phyloP scores from a whole-genome alignment of 2,797 vertebrate species.

The Megalops cyprinoides region DNA sequence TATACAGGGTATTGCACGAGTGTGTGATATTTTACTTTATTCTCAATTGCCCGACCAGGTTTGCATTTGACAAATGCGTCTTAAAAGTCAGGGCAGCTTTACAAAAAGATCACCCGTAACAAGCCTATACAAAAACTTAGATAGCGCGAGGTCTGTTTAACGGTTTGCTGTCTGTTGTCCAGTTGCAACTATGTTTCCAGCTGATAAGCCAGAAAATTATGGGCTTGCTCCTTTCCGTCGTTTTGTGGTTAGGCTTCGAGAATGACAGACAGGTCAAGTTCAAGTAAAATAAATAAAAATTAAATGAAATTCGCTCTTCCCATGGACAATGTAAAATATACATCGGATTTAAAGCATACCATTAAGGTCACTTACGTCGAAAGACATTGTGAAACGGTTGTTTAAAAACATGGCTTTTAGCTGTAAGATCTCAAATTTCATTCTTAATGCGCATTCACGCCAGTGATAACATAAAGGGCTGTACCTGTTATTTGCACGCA shows the following conservation, averaged over 20 bases:
- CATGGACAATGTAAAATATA: neutral
- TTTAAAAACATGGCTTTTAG: neutral
- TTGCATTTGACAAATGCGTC: neutral
- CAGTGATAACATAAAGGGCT: no score
- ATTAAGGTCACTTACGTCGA: neutral
- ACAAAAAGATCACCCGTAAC: neutral
- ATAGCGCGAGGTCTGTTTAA: conserved; percentile 21
- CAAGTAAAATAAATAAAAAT: neutral
- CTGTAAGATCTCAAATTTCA: neutral
- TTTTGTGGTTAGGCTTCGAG: neutral
- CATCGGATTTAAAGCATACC: neutral
- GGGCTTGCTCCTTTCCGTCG: conserved; percentile 28
- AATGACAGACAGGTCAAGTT: conserved; percentile 13
- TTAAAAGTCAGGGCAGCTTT: neutral
- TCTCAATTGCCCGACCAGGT: neutral
- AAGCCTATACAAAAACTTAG: conserved; percentile 1
- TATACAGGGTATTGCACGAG: no score
- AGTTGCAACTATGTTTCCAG: conserved; percentile 40
- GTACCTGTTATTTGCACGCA: no score
- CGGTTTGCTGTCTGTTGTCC: conserved; percentile 41
- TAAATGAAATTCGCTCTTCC: neutral
- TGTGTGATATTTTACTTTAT: neutral
- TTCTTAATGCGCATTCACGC: neutral
- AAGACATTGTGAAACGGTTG: neutral
- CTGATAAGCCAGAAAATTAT: conserved; percentile 43